A percentile compares a stretch with the other conserved stretches of the same genome.
phyloP scores from a whole-genome alignment of 2,888 invertebrate genomes.

The Agriotes lineatus region DNA sequence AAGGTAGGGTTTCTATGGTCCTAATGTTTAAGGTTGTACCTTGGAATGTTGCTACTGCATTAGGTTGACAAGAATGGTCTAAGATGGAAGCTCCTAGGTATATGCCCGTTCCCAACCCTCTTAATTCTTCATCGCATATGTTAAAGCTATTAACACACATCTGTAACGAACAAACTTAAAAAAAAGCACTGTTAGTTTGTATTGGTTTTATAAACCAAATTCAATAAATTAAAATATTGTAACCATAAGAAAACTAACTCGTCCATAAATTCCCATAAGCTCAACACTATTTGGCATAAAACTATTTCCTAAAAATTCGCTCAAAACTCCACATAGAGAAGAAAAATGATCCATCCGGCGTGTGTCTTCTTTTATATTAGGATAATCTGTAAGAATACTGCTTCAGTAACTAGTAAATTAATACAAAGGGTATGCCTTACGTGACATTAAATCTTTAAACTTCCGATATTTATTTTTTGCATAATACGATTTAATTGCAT shows the following conservation, averaged over 20 bases:
- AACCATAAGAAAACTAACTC: conserved; percentile 71
- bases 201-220: background rate
- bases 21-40: conserved; percentile 84
- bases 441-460: conserved; percentile 92
- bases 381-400: conserved; percentile 75
- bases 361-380: conserved; percentile 81
- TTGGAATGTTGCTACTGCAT: conserved; percentile 87
- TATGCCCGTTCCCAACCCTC: conserved; percentile 87
- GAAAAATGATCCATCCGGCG: conserved; percentile 84
- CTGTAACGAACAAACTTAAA: conserved; percentile 66
- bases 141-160: conserved; percentile 92
- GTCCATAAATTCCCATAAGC: conserved; percentile 87
- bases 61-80: conserved; percentile 92
- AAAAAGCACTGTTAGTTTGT: conserved; percentile 3
- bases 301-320: conserved; percentile 75
- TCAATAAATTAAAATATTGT: background rate
- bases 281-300: conserved; percentile 82
- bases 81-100: conserved; percentile 89
- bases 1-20: conserved; percentile 77
- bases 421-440: conserved; percentile 71
- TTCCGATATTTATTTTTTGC: conserved; percentile 77
- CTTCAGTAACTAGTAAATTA: conserved; percentile 3
- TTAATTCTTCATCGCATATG: conserved; percentile 86
- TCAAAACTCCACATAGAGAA: conserved; percentile 78
- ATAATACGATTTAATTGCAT: conserved; percentile 76